Evolutionary conservation across 2,888 invertebrate genomes (phyloP).

Genomic region (Tipula helvola): DNA sequence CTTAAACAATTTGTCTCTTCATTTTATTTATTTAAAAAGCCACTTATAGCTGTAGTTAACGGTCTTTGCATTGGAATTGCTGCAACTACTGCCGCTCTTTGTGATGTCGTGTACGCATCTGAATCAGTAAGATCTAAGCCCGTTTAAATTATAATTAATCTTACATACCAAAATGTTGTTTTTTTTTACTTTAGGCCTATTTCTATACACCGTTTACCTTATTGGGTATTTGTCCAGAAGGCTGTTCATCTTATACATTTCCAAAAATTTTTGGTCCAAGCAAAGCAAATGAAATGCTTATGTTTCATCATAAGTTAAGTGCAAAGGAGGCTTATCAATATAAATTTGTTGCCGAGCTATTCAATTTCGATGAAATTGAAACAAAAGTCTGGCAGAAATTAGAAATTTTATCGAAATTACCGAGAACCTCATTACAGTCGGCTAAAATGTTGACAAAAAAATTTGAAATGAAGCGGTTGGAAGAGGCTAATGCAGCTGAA

Average conservation of each 20-base stretch:
- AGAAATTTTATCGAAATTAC: conserved; percentile 41
- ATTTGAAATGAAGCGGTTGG: conserved; percentile 45
- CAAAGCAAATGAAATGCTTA: conserved; percentile 51
- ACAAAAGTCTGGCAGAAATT: conserved; percentile 46
- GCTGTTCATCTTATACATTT: conserved; percentile 75
- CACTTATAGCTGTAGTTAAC: conserved; percentile 78
- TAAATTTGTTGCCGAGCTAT: conserved; percentile 69
- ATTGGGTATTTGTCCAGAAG: conserved; percentile 79
- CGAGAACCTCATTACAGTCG: conserved; percentile 44
- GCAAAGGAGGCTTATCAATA: conserved; percentile 65
- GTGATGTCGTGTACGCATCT: conserved; percentile 78
- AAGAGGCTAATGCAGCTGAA: conserved; percentile 56
- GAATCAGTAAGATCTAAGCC: conserved; percentile 47
- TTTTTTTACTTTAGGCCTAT: conserved; percentile 56
- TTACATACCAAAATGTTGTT: too few relatives aligned
- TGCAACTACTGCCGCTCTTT: conserved; percentile 70
- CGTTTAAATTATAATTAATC: too few relatives aligned
- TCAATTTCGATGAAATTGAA: conserved; percentile 49
- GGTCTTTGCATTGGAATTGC: conserved; percentile 91
- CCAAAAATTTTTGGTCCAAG: conserved; percentile 72
- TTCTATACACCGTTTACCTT: conserved; percentile 80
- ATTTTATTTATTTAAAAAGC: conserved; percentile 78
- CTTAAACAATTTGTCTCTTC: conserved; percentile 54
- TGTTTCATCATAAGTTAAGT: conserved; percentile 62
- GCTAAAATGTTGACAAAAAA: conserved; percentile 59